Evolutionary conservation across 2,113 vertebrate genomes (phyloP), one percentile per base, ranked within the genome.

Genomic region (Catagonus wagneri): DNA sequence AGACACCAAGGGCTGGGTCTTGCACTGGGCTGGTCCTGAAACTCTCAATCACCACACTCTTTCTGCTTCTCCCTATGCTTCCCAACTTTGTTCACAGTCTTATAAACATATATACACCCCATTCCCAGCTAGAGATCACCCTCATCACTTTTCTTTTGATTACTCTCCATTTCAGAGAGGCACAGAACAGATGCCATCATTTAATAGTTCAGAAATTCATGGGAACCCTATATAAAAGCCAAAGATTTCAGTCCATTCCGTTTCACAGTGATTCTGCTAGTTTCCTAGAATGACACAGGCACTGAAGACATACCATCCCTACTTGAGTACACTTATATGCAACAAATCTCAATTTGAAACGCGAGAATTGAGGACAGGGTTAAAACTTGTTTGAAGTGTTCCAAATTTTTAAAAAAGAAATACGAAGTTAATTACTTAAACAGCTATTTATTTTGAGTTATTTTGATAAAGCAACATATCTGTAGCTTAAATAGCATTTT

Each of bases 281-380:
- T 61, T 60, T 32, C 29, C 76, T 50, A 32, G 34, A 85, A 36
- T 13, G 63, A 58, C 34, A 16, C 12, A 4, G 0, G 3, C 12
- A 4, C 3, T 12, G 19, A 78, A 78, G 39, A 50, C 2, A 9
- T 8, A 5, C 0, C 27, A 1, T 25, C 39, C 61, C 6, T 4
- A 2, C 11, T 44, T 3, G 27, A 44, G 58, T 2, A 29, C 20
- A 22, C 5, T 27, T 29, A 58, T 1, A 9, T 1, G 39, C 20
- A 63, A 13, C 34, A n/a, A 83, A 58, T 36, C 58, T 68, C 36
- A 23, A 44, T 13, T 3, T 65, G 50, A 78, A 32, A 52, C 19
- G 25, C 13, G 27, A 20, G 34, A 72, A 32, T n/a, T 7, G 0
- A 29, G 25, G 9, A 7, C 13, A 52, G 16, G 10, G 50, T 39